Percentiles rank a stretch among this genome's conserved stretches.
Conservation (phyloP, 2,113 vertebrate species). For the Electrona antarctica region DNA sequence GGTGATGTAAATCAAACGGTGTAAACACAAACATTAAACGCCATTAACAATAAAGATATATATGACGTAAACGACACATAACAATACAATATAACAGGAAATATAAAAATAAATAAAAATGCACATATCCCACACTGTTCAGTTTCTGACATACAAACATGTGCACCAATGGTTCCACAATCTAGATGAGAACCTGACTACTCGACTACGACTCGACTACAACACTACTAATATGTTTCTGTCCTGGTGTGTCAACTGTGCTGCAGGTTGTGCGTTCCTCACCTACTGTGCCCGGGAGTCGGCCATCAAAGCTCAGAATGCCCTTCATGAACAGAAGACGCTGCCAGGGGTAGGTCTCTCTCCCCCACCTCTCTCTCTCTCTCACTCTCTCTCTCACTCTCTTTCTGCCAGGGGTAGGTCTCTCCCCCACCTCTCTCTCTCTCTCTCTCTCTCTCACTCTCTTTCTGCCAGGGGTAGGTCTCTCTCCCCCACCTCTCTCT, state of each 20-base stretch:
- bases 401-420: not conserved
- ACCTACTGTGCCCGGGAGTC: constrained; percentile 97
- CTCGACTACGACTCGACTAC: no score
- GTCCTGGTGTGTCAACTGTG: constrained; percentile 33
- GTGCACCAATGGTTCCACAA: no score
- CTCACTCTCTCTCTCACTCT: not conserved
- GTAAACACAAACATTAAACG: no score
- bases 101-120: no score
- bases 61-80: no score
- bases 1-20: no score
- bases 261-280: constrained; percentile 94
- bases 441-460: not conserved
- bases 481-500: constrained; percentile 4
- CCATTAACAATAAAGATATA: no score
- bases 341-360: constrained; percentile 8
- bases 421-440: not conserved
- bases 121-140: no score
- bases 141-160: no score
- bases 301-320: constrained; percentile 98
- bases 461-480: constrained; percentile 91
- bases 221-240: not conserved
- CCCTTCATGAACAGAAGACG: constrained; percentile 97
- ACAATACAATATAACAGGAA: no score
- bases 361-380: not conserved
- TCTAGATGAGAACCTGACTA: no score